Conservation (phyloP, 2,888 invertebrate species). For the Clusia tigrina region DNA sequence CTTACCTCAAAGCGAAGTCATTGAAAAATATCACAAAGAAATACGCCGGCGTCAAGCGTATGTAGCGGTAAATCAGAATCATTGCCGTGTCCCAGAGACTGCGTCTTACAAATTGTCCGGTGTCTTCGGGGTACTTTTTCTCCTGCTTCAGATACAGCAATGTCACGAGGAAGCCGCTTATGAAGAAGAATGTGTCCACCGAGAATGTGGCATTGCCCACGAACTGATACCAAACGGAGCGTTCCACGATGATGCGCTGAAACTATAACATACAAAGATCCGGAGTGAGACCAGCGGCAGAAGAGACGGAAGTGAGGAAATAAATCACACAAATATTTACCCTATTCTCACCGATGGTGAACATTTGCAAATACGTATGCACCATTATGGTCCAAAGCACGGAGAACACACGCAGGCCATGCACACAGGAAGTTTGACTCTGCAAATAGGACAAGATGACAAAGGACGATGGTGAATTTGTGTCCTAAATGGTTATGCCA, state of each 20-base stretch:
- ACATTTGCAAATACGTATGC: constrained; percentile 83
- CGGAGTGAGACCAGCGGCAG: constrained; percentile 29
- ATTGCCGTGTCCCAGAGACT: constrained; percentile 47
- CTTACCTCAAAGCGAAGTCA: constrained; percentile 71
- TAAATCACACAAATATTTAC: constrained; percentile 40
- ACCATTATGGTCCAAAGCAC: constrained; percentile 86
- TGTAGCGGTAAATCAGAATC: constrained; percentile 71
- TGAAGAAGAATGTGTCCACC: constrained; percentile 87
- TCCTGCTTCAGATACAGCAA: constrained; percentile 74
- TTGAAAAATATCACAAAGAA: constrained; percentile 79
- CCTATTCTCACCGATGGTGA: constrained; percentile 76
- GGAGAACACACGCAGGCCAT: constrained; percentile 80
- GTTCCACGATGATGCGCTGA: constrained; percentile 75
- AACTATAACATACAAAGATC: constrained; percentile 67
- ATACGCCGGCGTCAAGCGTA: constrained; percentile 83
- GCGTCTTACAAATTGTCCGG: constrained; percentile 42
- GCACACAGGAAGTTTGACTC: constrained; percentile 77
- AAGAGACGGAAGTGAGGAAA: constrained; percentile 11
- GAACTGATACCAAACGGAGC: constrained; percentile 81
- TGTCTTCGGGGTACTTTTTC: constrained; percentile 61
- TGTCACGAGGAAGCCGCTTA: constrained; percentile 81
- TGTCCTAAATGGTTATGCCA: too few species aligned
- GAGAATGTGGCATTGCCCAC: constrained; percentile 86
- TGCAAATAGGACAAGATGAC: constrained; percentile 57
- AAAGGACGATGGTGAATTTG: too few species aligned